Evolutionary conservation across 2,888 invertebrate genomes (phyloP).

Genomic region (Ametastegia equiseti): DNA sequence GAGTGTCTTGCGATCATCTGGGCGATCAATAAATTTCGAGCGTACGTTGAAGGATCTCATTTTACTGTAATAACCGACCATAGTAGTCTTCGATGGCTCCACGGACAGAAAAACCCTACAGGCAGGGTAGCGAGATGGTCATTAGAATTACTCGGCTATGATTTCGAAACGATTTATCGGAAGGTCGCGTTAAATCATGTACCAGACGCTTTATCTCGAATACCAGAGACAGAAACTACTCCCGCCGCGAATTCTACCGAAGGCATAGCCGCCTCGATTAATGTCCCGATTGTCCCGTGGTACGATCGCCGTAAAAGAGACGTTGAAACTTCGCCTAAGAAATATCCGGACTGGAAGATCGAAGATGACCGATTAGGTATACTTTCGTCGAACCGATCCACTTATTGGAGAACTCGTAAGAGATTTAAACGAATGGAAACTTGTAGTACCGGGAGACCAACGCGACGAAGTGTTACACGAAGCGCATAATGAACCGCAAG

Average conservation of each 20-base stretch:
- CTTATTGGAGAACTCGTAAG: constrained; percentile 33
- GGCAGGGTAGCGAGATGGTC: constrained; percentile 60
- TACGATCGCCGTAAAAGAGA: constrained; percentile 17
- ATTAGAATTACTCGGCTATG: constrained; percentile 53
- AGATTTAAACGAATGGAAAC: constrained; percentile 54
- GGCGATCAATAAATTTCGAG: too few species aligned
- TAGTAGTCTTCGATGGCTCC: too few species aligned
- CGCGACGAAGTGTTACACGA: constrained; percentile 44
- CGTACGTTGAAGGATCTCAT: too few species aligned
- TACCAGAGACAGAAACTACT: too few species aligned
- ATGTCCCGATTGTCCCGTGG: constrained; percentile 9
- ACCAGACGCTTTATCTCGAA: constrained; percentile 50
- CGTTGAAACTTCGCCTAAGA: neutral
- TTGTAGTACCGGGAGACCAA: constrained; percentile 48
- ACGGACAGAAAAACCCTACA: constrained; percentile 55
- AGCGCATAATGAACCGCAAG: constrained; percentile 56
- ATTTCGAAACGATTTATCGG: constrained; percentile 45
- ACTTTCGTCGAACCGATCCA: constrained; percentile 42
- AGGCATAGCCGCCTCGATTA: neutral
- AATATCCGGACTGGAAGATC: constrained; percentile 47
- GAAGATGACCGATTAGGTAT: constrained; percentile 22
- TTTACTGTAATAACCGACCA: too few species aligned
- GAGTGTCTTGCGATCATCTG: too few species aligned
- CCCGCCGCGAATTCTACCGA: too few species aligned
- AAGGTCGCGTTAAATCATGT: constrained; percentile 44